Conservation (phyloP, 2,888 invertebrate species). For the Fabriciana adippe region DNA sequence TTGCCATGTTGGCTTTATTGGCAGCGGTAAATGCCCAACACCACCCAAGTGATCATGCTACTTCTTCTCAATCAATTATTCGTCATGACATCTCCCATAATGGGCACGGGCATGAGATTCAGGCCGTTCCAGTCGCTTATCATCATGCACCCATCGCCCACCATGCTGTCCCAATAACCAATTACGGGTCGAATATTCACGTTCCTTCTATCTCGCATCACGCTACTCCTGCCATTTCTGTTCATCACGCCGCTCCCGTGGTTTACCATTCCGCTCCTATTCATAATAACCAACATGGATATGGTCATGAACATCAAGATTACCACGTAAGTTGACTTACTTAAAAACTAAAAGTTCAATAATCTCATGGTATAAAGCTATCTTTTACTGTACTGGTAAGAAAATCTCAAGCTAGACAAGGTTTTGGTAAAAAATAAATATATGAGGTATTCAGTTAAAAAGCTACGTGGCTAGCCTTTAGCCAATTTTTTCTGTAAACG, state of each 20-base stretch:
- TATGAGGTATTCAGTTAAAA: too few species aligned
- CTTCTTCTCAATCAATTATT: slow-evolving; percentile 43
- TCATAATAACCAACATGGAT: slow-evolving; percentile 45
- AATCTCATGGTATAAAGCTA: too few species aligned
- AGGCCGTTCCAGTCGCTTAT: slow-evolving; percentile 23
- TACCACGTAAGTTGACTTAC: slow-evolving; percentile 51
- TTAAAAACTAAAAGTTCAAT: too few species aligned
- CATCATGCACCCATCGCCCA: slow-evolving; percentile 25
- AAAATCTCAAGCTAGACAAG: too few species aligned
- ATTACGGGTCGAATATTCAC: slow-evolving; percentile 5
- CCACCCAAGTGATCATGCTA: slow-evolving; percentile 44
- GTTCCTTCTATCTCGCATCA: slow-evolving; percentile 35
- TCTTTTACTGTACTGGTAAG: too few species aligned
- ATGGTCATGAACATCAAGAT: slow-evolving; percentile 48
- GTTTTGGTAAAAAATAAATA: too few species aligned
- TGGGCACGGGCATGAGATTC: slow-evolving; percentile 32
- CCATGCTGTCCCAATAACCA: slow-evolving; percentile 10
- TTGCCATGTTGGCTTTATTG: slow-evolving; percentile 38
- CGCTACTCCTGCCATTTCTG: slow-evolving; percentile 31
- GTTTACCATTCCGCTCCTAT: slow-evolving; percentile 24
- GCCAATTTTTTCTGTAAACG: too few species aligned
- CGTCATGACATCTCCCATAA: slow-evolving; percentile 37
- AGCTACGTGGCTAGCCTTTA: too few species aligned
- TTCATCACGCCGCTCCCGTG: slow-evolving; percentile 39
- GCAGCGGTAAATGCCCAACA: slow-evolving; percentile 51